Percentiles rank a stretch among this genome's conserved stretches.
Conservation (phyloP, 2,797 vertebrate genomes). For the Pseudochromis fuscus region DNA sequence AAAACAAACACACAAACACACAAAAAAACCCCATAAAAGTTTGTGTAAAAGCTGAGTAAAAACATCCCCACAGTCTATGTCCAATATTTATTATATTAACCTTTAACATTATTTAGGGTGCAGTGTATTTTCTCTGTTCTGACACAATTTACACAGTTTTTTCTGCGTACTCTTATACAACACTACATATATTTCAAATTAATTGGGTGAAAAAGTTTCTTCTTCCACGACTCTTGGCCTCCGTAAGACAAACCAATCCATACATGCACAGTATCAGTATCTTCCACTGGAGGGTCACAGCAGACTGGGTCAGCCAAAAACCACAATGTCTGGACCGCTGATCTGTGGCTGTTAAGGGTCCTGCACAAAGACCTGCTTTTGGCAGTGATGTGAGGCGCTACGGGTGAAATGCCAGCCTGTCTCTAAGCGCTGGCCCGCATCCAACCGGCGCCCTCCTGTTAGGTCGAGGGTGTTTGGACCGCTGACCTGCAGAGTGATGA, state of each 20-base stretch:
- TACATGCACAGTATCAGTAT: constrained; percentile 6
- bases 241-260: background rate
- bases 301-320: constrained; percentile 65
- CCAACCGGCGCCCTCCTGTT: constrained; percentile 60
- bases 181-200: no score
- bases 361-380: constrained; percentile 58
- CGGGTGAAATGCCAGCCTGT: constrained; percentile 68
- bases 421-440: constrained; percentile 60
- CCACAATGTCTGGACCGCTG: constrained; percentile 64
- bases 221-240: no score
- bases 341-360: constrained; percentile 69
- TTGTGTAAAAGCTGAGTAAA: no score
- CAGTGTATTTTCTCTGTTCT: no score
- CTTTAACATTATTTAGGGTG: no score
- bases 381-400: constrained; percentile 50
- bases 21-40: no score
- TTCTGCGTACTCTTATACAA: no score
- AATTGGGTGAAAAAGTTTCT: background rate
- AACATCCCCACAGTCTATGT: no score
- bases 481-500: constrained; percentile 59
- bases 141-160: no score
- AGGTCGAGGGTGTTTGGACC: constrained; percentile 63
- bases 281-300: constrained; percentile 43
- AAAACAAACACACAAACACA: no score
- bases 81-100: no score